phyloP scores from a whole-genome alignment of 2,888 invertebrate species.

The Andrena fulva region DNA sequence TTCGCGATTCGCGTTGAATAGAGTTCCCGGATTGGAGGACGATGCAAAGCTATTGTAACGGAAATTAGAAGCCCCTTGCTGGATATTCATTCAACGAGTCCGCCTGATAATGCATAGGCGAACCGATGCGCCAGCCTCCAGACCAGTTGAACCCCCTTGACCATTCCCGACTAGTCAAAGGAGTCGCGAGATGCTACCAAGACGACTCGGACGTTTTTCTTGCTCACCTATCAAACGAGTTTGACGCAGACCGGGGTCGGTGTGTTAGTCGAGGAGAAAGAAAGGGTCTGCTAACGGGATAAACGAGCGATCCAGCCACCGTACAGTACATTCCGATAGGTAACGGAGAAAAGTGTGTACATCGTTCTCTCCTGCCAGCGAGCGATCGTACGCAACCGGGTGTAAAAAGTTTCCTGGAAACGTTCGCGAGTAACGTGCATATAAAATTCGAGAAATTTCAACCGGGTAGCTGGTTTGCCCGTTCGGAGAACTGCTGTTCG shows the following conservation, averaged over 20 bases:
- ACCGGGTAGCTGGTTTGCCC: constrained; percentile 22
- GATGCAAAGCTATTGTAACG: constrained; percentile 3
- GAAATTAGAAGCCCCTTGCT: background rate
- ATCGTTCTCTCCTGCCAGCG: constrained; percentile 36
- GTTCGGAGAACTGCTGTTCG: constrained; percentile 50
- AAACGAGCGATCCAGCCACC: constrained; percentile 66
- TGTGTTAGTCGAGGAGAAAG: constrained; percentile 64
- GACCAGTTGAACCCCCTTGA: constrained; percentile 63
- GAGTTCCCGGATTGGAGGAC: background rate
- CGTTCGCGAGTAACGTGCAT: constrained; percentile 53
- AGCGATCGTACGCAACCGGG: constrained; percentile 40
- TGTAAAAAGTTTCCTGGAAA: constrained; percentile 70
- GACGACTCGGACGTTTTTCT: constrained; percentile 77
- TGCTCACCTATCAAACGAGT: constrained; percentile 72
- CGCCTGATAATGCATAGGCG: background rate
- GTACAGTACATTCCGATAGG: constrained; percentile 72
- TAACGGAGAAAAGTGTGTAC: constrained; percentile 69
- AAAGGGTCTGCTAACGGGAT: constrained; percentile 72
- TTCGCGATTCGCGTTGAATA: constrained; percentile 1
- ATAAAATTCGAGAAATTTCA: constrained; percentile 66
- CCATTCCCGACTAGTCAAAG: constrained; percentile 69
- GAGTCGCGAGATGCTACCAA: constrained; percentile 64
- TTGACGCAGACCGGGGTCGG: constrained; percentile 52
- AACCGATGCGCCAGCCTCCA: constrained; percentile 16
- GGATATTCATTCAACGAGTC: constrained; percentile 16